A percentile compares a stretch with the other conserved stretches of the same genome.
Evolutionary conservation across 2,797 vertebrate genomes (phyloP).

Genomic region (Siniperca obscura): DNA sequence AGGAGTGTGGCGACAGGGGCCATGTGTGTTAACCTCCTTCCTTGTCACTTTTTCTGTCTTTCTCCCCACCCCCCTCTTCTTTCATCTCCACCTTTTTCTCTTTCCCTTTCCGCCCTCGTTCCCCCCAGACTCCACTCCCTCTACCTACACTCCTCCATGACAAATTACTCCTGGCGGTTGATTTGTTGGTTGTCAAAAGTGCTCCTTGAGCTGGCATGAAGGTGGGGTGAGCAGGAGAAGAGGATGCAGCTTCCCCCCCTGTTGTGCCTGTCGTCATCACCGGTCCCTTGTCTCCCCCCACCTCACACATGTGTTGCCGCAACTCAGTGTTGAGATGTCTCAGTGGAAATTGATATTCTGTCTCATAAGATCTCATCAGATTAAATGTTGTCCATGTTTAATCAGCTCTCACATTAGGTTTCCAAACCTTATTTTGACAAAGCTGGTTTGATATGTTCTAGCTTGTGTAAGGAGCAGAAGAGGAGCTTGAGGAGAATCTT

Average conservation of each 20-base stretch:
- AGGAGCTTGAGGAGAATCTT: slow-evolving; percentile 44
- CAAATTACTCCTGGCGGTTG: slow-evolving; percentile 85
- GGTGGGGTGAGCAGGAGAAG: slow-evolving; percentile 69
- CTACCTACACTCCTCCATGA: slow-evolving; percentile 75
- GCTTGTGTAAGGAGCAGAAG: slow-evolving; percentile 26
- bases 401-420: slow-evolving; percentile 67
- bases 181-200: slow-evolving; percentile 87
- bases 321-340: slow-evolving; percentile 58
- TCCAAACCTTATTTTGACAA: slow-evolving; percentile 49
- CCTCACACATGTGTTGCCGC: slow-evolving; percentile 33
- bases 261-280: slow-evolving; percentile 54
- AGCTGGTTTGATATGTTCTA: slow-evolving; percentile 52
- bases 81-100: slow-evolving; percentile 61
- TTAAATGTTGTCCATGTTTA: slow-evolving; percentile 74
- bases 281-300: slow-evolving; percentile 19
- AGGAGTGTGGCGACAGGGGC: slow-evolving; percentile 78
- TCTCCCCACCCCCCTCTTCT: slow-evolving; percentile 21
- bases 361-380: slow-evolving; percentile 79
- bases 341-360: slow-evolving; percentile 74
- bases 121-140: slow-evolving; percentile 62
- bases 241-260: slow-evolving; percentile 39
- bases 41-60: slow-evolving; percentile 77
- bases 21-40: slow-evolving; percentile 82
- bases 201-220: slow-evolving; percentile 71
- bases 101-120: slow-evolving; percentile 44